Conservation (phyloP, 2,888 invertebrate genomes). For the Sinotaia quadrata region DNA sequence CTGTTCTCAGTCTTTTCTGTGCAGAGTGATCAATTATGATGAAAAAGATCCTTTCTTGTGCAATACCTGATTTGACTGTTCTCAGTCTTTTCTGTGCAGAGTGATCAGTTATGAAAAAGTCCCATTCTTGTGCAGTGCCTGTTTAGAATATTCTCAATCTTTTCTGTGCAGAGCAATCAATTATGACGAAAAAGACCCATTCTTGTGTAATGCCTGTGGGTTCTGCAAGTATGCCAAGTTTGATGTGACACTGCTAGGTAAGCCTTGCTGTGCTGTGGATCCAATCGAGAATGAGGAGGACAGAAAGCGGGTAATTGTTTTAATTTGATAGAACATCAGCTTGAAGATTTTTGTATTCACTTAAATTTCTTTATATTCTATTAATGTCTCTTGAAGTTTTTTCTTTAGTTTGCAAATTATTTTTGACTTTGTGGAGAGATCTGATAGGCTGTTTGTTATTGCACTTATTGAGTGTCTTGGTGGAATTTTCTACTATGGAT, state of each 20-base stretch:
- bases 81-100: conserved; percentile 74
- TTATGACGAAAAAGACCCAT: conserved; percentile 99
- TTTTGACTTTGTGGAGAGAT: too few relatives aligned
- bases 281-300: conserved; percentile 98
- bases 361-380: too few relatives aligned
- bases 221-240: conserved; percentile 99
- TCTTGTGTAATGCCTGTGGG: conserved; percentile 98
- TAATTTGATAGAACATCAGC: too few relatives aligned
- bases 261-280: conserved; percentile 96
- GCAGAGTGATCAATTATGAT: conserved; percentile 96
- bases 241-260: conserved; percentile 92
- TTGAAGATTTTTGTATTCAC: too few relatives aligned
- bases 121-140: conserved; percentile 98
- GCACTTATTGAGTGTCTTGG: too few relatives aligned
- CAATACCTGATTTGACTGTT: conserved; percentile 96
- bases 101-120: conserved; percentile 99
- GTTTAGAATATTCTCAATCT: too few relatives aligned
- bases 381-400: too few relatives aligned
- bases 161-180: conserved; percentile 86
- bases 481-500: too few relatives aligned
- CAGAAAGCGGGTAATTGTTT: conserved; percentile 84
- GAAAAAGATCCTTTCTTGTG: conserved; percentile 99
- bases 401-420: too few relatives aligned
- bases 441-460: too few relatives aligned
- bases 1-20: too few relatives aligned